Evolutionary conservation across 2,113 vertebrate genomes (phyloP).

Genomic region (Arenaria interpres): DNA sequence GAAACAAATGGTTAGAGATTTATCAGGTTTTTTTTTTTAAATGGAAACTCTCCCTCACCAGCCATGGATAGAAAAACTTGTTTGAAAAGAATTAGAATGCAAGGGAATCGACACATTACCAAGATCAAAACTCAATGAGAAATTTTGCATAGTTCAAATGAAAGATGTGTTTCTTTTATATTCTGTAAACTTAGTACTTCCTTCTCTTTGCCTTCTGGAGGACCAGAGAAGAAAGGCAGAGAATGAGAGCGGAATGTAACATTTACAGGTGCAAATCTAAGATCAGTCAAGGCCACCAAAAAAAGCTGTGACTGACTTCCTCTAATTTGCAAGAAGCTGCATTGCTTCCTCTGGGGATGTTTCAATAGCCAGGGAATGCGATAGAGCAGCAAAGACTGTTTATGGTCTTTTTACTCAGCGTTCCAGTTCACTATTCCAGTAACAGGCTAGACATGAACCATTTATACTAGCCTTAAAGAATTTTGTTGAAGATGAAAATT

Average conservation of each 20-base stretch:
- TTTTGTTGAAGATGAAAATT: neutral
- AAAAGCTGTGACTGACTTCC: neutral
- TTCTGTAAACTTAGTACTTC: neutral
- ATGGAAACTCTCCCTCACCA: neutral
- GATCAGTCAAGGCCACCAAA: neutral
- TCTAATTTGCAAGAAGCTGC: neutral
- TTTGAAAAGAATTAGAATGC: neutral
- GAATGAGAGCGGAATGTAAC: neutral
- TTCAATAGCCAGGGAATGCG: neutral
- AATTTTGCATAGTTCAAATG: neutral
- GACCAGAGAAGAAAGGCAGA: neutral
- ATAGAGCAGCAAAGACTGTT: neutral
- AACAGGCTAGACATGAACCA: neutral
- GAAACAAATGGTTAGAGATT: neutral
- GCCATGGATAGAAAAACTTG: neutral
- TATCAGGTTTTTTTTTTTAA: neutral
- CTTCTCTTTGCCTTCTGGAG: neutral
- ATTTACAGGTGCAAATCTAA: neutral
- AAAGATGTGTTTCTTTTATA: neutral
- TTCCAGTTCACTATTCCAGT: neutral
- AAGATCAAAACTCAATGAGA: neutral
- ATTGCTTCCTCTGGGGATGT: neutral
- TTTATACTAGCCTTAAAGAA: neutral
- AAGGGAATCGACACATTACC: neutral
- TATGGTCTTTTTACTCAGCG: neutral